phyloP scores from a whole-genome alignment of 2,113 vertebrate genomes.

The Macrotus californicus region DNA sequence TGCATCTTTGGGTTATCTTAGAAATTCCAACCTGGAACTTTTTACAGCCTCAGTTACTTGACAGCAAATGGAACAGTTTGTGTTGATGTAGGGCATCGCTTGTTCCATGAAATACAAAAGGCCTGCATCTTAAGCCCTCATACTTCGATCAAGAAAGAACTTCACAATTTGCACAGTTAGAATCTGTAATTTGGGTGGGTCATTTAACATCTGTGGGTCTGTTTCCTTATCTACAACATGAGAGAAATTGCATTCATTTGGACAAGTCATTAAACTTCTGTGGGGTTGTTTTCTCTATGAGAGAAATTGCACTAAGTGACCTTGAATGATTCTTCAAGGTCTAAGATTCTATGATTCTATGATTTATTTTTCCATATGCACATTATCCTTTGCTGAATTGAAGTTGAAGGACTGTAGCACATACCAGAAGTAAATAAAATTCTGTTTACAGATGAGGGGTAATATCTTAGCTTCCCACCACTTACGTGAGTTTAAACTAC shows the following conservation, averaged over 20 bases:
- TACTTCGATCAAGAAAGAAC: conserved; percentile 42
- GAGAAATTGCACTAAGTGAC: conserved; percentile 5
- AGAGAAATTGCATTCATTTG: conserved; percentile 35
- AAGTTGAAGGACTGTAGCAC: background rate
- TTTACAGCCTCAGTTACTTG: conserved; percentile 33
- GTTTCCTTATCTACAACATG: conserved; percentile 40
- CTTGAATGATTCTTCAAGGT: conserved; percentile 27
- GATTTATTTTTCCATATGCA: conserved; percentile 11
- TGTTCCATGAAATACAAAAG: conserved; percentile 34
- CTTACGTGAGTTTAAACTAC: conserved; percentile 29
- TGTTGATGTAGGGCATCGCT: conserved; percentile 12
- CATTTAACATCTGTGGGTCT: conserved; percentile 5
- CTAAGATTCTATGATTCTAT: background rate
- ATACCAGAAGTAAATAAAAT: background rate
- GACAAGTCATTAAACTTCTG: conserved; percentile 32
- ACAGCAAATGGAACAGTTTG: conserved; percentile 35
- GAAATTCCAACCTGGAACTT: conserved; percentile 43
- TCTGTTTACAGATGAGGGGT: background rate
- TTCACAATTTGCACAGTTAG: conserved; percentile 20
- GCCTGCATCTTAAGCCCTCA: conserved; percentile 19
- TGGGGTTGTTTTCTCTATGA: conserved; percentile 19
- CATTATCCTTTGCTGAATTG: background rate
- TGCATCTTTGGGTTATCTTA: conserved; percentile 2
- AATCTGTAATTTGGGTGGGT: conserved; percentile 54
- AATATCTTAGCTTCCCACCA: background rate